A percentile compares a stretch with the other conserved stretches of the same genome.
phyloP scores from a whole-genome alignment of 2,888 invertebrate genomes.

The Pomacea canaliculata region DNA sequence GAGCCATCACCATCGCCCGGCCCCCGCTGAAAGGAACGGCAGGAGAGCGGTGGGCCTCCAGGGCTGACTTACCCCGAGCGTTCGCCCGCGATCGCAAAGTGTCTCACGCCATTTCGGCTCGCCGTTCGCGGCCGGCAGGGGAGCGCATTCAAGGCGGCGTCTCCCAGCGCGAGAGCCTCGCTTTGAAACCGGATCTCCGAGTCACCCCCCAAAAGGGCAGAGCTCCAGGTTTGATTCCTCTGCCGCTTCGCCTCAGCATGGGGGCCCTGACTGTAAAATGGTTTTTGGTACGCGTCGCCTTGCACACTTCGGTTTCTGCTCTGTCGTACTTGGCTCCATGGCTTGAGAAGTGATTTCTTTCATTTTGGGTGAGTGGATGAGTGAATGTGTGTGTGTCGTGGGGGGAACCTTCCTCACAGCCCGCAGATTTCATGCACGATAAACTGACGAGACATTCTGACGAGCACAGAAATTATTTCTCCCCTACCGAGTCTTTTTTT shows the following conservation, averaged over 20 bases:
- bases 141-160: constrained; percentile 14
- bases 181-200: constrained; percentile 24
- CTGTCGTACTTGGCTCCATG: too few relatives aligned
- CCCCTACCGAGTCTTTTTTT: too few relatives aligned
- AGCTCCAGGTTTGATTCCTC: constrained; percentile 12
- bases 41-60: constrained; percentile 23
- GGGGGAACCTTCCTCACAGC: too few relatives aligned
- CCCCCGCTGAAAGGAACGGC: constrained; percentile 3
- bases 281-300: not conserved
- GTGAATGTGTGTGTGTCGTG: too few relatives aligned
- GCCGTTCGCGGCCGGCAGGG: constrained; percentile 22
- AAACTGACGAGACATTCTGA: too few relatives aligned
- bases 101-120: constrained; percentile 3
- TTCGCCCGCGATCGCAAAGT: constrained; percentile 4
- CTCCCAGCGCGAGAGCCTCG: constrained; percentile 20
- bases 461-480: too few relatives aligned
- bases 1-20: constrained; percentile 7
- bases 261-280: not conserved
- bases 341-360: too few relatives aligned
- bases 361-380: too few relatives aligned
- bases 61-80: constrained; percentile 17
- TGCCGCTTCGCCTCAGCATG: not conserved
- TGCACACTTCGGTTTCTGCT: not conserved
- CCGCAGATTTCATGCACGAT: too few relatives aligned
- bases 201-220: not conserved